Evolutionary conservation across 2,113 vertebrate species (phyloP).

Genomic region (Plectropomus leopardus): DNA sequence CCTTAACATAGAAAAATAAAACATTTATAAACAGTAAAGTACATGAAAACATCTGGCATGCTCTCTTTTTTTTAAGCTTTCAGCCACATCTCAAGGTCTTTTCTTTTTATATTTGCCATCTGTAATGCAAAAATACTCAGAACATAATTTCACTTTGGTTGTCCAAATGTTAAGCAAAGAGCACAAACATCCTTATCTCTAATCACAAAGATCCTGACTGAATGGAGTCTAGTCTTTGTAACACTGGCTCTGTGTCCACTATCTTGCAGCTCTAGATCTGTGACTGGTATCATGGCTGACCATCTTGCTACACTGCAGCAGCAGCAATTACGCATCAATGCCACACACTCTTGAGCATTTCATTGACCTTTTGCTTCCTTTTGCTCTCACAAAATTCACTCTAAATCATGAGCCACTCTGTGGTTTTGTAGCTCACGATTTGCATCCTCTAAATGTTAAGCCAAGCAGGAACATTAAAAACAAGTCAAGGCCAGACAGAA

Average conservation of each 20-base stretch:
- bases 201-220: neutral
- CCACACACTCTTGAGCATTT: conserved; percentile 6
- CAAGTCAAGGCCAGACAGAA: neutral
- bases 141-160: neutral
- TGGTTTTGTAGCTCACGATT: neutral
- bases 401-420: neutral
- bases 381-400: neutral
- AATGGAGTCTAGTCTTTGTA: conserved; percentile 1
- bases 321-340: conserved; percentile 11
- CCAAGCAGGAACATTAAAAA: neutral
- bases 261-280: neutral
- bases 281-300: conserved; percentile 16
- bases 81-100: neutral
- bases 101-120: neutral
- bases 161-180: neutral
- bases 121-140: neutral
- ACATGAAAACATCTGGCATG: neutral
- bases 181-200: neutral
- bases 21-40: neutral
- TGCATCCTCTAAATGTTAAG: neutral
- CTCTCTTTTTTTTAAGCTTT: neutral
- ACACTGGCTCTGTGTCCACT: neutral
- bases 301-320: conserved; percentile 17
- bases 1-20: neutral
- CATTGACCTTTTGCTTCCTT: neutral